Base-by-base conservation (phyloP, 2,113 vertebrate species). In the Charina bottae region DNA sequence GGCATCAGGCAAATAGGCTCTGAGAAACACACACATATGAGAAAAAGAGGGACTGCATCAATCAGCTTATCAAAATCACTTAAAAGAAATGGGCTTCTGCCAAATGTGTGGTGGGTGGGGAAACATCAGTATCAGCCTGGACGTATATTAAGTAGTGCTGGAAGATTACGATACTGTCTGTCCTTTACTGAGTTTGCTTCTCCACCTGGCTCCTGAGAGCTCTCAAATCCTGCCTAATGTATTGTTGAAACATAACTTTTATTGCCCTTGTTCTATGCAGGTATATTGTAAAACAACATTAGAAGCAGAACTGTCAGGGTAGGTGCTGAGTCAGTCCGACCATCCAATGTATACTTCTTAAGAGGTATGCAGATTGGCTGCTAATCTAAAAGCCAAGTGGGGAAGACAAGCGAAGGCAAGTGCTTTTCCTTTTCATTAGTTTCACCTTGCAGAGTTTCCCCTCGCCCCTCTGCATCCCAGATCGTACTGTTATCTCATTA, bases 21-120 rank as follows among this genome's bases (percentile, higher is more conserved):
- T 96, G 91, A 89, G 92, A 93, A 95, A 95, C 13, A 90, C 95
- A 91, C 91, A 92, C 92, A 92, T 94, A 90, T 92, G 96, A 97
- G 96, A 96, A 95, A 96, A 94, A 92, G 85, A 93, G 94, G 88
- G 92, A 33, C 92, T 84, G 90, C 94, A 92, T 96, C 96, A 90
- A 96, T 96, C 97, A 96, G 49, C 95, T 96, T 95, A 94, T 97
- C 97, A 96, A 95, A 96, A 95, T 92, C 95, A 93, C 93, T 93
- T 93, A 95, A 92, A 94, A 93, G 94, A 91, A 94, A 94, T 60
- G 62, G 94, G 95, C 93, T 97, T 93, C 93, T 92, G 93, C 93
- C 12, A 88, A 90, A 92, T 59, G 95, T 93, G 95, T 92, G 93
- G 94, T 95, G 95, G 46, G 94, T 94, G 95, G 94, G 96, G 95